Evolutionary conservation across 2,888 invertebrate genomes (phyloP).

Genomic region (Lamellibrachia columna): DNA sequence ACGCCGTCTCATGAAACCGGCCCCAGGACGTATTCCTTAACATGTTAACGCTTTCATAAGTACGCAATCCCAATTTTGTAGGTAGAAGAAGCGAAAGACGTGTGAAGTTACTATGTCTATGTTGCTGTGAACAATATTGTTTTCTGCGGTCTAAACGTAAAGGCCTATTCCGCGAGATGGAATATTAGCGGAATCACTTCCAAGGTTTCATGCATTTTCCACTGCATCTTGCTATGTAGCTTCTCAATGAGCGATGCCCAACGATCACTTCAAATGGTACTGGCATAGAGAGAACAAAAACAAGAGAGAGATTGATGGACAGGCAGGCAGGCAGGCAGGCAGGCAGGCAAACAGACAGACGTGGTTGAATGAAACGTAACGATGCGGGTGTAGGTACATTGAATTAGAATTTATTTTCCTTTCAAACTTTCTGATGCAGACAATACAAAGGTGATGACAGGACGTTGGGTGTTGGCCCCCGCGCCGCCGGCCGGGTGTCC

Average conservation of each 20-base stretch:
- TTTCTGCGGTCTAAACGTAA: not conserved
- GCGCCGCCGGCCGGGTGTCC: constrained; percentile 54
- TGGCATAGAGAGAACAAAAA: not conserved
- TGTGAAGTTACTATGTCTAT: not conserved
- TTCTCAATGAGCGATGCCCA: not conserved
- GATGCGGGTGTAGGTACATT: no score
- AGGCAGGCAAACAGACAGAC: not conserved
- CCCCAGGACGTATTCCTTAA: not conserved
- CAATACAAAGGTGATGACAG: not conserved
- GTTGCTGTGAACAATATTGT: not conserved
- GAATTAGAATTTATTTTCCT: not conserved
- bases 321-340: constrained; percentile 1
- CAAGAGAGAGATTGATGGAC: not conserved
- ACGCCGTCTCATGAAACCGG: no score
- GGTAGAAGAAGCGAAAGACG: not conserved
- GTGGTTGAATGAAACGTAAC: no score
- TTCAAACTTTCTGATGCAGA: not conserved
- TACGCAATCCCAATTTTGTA: not conserved
- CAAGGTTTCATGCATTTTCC: not conserved
- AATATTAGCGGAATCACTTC: no score
- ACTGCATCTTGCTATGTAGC: not conserved
- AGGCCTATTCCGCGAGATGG: not conserved
- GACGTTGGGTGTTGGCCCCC: constrained; percentile 34
- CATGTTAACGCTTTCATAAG: not conserved
- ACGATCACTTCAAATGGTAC: not conserved